Evolutionary conservation across 2,113 vertebrate species (phyloP), one percentile per base, ranked within the genome.

Genomic region (Proterorhinus semilunaris): DNA sequence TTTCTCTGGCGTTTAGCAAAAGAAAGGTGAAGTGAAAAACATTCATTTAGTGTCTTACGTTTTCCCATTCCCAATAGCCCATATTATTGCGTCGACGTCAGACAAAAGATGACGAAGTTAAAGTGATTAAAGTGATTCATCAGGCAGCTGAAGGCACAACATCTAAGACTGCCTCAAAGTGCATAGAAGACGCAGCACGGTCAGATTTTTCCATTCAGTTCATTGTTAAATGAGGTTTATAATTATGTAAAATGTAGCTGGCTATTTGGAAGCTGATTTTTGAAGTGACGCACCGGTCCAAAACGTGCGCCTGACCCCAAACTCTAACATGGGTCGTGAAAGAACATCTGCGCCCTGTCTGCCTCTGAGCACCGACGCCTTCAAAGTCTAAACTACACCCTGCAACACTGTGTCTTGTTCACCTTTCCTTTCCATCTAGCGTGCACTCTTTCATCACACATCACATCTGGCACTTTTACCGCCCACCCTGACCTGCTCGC

Each of bases 1-100:
- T 55, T 27, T 57, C 54, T 36, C 4, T 21, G 9, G 16, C 21
- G 16, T 10, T 36, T 36, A 36, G 27, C 71, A 91, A 62, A 81
- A 91, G 82, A 90, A 90, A 68, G 72, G 84, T 6, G 46, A 61
- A 62, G 27, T 50, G 15, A 42, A 17, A 68, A 66, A 44, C 52
- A 16, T 43, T 10, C 17, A 6, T 12, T 15, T 6, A 13, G 49
- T 36, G 27, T 36, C 27, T 36, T 36, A 36, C 2, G 4, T 36
- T 36, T 36, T n/a, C n/a, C n/a, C n/a, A n/a, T n/a, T n/a, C n/a
- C n/a, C n/a, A n/a, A n/a, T 5, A 36, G 27, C 2, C 27, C 27
- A 36, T 21, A 21, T 36, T 36, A 36, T 36, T 36, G 27, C 50
- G 55, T 8, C 10, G 7, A 47, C 2, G 1, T 21, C 21, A 21